Base-by-base conservation (phyloP, 64 coral and sea anemone species). In the Porites australiensis region DNA sequence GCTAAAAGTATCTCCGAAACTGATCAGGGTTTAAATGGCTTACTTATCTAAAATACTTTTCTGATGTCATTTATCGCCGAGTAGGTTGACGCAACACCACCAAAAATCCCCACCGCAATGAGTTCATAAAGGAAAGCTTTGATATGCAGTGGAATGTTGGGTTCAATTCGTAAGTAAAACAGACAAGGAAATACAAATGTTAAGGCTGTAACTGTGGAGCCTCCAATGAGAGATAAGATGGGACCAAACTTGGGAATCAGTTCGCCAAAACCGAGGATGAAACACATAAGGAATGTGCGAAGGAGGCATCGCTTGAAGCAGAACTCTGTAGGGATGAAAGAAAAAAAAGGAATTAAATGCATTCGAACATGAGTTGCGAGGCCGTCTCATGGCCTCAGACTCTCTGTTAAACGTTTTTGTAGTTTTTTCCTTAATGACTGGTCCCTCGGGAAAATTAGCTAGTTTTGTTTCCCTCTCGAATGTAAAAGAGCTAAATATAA, bases 111-210 rank as follows among this genome's bases (percentile, higher is more conserved):
- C 2, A 98, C 74, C 8, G 92, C 58, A 16, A 95, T 90, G 18
- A 95, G 90, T 87, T 98, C 93, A 22, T 92, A 95, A 74, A 98
- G 77, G 48, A 98, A 53, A 61, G 77, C 93, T 48, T 89, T 92
- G 53, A 94, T 95, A 75, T 98, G 93, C 10, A 98, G 87, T 82
- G 96, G 82, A 45, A 95, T 65, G 14, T 93, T 64, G 19, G 53
- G 20, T 75, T 74, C 13, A 10, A 98, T 92, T 72, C 80, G 95
- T 13, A 98, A 61, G 49, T 98, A 98, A 37, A 98, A 95, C 74
- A 95, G 79, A 64, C 96, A 95, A 0, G 96, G 96, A 47, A 98
- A 98, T 10, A 98, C 94, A 64, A 98, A 98, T 9, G 96, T 98
- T 15, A 98, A 73, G 4, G 87, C 77, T 7, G 90, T 95, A 4